Evolutionary conservation across 2,888 invertebrate species (phyloP), one percentile per base, ranked within the genome.

Genomic region (Masnerella sp.): DNA sequence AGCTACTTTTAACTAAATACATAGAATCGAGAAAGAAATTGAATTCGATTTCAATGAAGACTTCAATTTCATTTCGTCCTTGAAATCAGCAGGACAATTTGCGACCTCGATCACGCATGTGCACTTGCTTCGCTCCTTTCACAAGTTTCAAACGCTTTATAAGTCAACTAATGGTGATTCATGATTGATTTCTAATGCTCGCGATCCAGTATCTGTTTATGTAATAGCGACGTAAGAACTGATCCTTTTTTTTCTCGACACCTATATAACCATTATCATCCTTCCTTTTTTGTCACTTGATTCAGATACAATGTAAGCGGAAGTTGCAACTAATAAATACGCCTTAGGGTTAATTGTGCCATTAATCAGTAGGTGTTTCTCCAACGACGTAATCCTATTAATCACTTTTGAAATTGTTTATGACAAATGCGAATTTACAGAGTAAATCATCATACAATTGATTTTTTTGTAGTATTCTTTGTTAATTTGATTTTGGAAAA

Each of bases 91-190:
- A 38, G 56, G 40, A 65, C 47, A 56, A 47, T 65, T 30, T 34
- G 20, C 22, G 54, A 11, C 65, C 65, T 65, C 56, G 65, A 14
- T 32, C 45, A 45, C 22, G 36, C 38, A 56, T 65, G 47, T 54
- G 8, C 17, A 56, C 40, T 47, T 20, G 56, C 36, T 65, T 17
- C 47, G 49, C 22, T 65, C 65, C 65, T 65, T 65, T 65, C 65
- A 65, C 65, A 56, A 56, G 17, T 65, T 54, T 49, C 49, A 65
- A 65, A 56, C 49, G 7, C 28, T 40, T 22, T 58, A 56, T 56
- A 54, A 28, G 17, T 43, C 12, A 4, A 52, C 34, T 11, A 30
- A 52, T 34, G 30, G 15, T 25, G 12, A 34, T 15, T 25, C 17
- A 42, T 25, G 43, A 64, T 64, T 52, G 43, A 45, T 45, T 58